Conservation (phyloP, 2,113 vertebrate genomes). For the Psilopogon haemacephalus region DNA sequence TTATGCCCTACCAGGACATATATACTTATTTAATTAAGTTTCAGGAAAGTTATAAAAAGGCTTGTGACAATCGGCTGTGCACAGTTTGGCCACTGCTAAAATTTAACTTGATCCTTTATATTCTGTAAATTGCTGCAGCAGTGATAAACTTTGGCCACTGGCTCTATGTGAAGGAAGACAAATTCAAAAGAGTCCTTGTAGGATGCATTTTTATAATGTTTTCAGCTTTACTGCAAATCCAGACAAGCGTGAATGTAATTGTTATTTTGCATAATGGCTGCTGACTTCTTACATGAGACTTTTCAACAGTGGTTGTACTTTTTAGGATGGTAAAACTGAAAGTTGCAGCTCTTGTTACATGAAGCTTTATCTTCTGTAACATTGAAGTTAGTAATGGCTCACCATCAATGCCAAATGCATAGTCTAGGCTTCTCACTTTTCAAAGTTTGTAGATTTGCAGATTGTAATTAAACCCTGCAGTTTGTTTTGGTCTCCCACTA, state of each 20-base stretch:
- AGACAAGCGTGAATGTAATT: neutral
- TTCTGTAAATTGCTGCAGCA: neutral
- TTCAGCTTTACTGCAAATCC: neutral
- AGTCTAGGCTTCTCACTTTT: constrained; percentile 5
- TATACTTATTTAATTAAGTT: neutral
- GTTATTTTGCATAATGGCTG: neutral
- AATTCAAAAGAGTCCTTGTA: neutral
- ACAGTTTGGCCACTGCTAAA: neutral
- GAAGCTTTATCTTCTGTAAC: constrained; percentile 49
- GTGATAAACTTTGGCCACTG: neutral
- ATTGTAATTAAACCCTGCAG: constrained; percentile 61
- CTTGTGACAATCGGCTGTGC: neutral
- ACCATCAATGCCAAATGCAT: constrained; percentile 65
- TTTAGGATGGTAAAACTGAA: neutral
- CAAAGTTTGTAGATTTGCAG: constrained; percentile 40
- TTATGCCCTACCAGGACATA: no score
- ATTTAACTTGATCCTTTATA: neutral
- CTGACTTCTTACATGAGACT: constrained; percentile 4
- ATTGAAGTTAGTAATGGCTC: constrained; percentile 57
- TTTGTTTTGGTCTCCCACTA: constrained; percentile 50
- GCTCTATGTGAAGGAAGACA: neutral
- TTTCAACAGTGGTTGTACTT: neutral
- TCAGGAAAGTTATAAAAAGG: neutral
- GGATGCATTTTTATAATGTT: neutral
- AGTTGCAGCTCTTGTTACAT: neutral